Evolutionary conservation across 2,888 invertebrate genomes (phyloP).

Genomic region (Leucozona laternaria): DNA sequence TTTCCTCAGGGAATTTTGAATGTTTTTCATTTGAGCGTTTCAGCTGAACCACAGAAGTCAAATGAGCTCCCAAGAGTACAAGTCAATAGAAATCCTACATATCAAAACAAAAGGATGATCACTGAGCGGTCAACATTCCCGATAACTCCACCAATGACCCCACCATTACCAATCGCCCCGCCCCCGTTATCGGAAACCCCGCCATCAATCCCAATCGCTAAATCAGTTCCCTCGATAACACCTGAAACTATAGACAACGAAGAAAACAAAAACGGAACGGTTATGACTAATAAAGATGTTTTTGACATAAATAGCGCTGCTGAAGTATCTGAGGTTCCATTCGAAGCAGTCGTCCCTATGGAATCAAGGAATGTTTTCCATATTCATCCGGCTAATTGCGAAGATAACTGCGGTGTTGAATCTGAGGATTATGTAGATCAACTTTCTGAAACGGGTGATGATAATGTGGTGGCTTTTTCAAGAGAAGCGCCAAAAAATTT

Average conservation of each 20-base stretch:
- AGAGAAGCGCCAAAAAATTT: slow-evolving; percentile 77
- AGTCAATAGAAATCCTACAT: neutral
- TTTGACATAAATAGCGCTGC: slow-evolving; percentile 86
- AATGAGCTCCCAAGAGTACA: neutral
- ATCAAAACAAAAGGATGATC: neutral
- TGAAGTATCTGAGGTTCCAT: slow-evolving; percentile 79
- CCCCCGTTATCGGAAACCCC: neutral
- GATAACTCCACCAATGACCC: neutral
- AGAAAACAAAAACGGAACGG: slow-evolving; percentile 83
- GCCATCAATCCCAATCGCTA: neutral
- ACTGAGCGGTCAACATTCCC: neutral
- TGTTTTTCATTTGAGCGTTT: slow-evolving; percentile 81
- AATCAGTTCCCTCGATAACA: neutral
- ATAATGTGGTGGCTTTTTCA: slow-evolving; percentile 83
- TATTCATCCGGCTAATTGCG: slow-evolving; percentile 77
- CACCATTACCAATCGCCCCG: neutral
- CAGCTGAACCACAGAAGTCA: slow-evolving; percentile 54
- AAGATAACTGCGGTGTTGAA: slow-evolving; percentile 83
- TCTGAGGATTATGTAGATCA: slow-evolving; percentile 83
- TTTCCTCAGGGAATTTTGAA: slow-evolving; percentile 82
- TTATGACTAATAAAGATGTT: slow-evolving; percentile 87
- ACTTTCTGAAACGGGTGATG: slow-evolving; percentile 83
- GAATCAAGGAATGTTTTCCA: slow-evolving; percentile 71
- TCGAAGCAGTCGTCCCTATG: slow-evolving; percentile 76
- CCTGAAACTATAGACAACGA: slow-evolving; percentile 76